phyloP scores from a whole-genome alignment of 2,888 invertebrate genomes.

The Ecliptopera silaceata region DNA sequence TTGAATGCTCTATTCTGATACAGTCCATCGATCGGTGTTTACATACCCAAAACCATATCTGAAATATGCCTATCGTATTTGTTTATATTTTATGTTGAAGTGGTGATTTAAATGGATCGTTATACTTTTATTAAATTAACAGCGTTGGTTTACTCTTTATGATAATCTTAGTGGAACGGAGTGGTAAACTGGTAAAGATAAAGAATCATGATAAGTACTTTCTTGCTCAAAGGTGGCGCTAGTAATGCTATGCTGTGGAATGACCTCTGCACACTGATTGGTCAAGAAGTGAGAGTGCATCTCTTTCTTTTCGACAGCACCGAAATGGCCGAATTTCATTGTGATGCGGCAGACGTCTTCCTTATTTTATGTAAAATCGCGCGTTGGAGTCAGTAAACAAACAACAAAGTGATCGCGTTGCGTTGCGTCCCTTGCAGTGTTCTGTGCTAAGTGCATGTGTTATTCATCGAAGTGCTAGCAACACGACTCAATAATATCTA shows the following conservation, averaged over 20 bases:
- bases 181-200: not conserved
- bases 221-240: too few relatives aligned
- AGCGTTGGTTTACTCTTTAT: too few relatives aligned
- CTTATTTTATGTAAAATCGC: conserved; percentile 57
- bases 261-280: conserved; percentile 39
- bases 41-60: too few relatives aligned
- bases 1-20: too few relatives aligned
- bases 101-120: too few relatives aligned
- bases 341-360: conserved; percentile 72
- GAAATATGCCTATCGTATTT: too few relatives aligned
- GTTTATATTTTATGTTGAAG: too few relatives aligned
- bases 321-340: conserved; percentile 77
- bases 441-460: conserved; percentile 63
- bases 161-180: too few relatives aligned
- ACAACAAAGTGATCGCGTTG: conserved; percentile 58
- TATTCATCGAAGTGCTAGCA: conserved; percentile 56
- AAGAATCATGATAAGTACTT: too few relatives aligned
- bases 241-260: not conserved
- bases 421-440: conserved; percentile 50
- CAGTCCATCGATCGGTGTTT: too few relatives aligned
- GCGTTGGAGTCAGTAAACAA: conserved; percentile 67
- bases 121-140: too few relatives aligned
- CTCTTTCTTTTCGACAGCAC: conserved; percentile 58
- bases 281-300: conserved; percentile 42
- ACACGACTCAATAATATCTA: conserved; percentile 53